A percentile compares a stretch with the other conserved stretches of the same genome.
Evolutionary conservation across 2,888 invertebrate species (phyloP).

Genomic region (Agrotis clavis): DNA sequence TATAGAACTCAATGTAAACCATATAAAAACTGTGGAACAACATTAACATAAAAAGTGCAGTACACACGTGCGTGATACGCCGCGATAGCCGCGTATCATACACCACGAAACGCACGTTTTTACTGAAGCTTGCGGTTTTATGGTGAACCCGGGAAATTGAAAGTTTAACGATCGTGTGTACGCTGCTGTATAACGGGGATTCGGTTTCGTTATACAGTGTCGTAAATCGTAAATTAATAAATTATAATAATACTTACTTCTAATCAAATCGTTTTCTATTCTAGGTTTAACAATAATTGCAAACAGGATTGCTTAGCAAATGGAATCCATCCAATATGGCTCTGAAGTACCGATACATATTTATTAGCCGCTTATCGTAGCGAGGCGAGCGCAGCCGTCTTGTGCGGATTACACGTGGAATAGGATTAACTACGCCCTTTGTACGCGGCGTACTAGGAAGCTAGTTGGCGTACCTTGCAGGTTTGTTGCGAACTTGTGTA

Average conservation of each 20-base stretch:
- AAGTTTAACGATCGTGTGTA: conserved; percentile 50
- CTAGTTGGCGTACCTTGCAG: conserved; percentile 1
- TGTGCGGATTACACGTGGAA: conserved; percentile 42
- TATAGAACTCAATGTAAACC: no score
- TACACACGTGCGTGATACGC: conserved; percentile 43
- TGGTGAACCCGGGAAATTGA: conserved; percentile 43
- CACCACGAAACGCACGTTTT: conserved; percentile 14
- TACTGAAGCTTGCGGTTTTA: conserved; percentile 43
- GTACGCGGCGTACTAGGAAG: conserved; percentile 7
- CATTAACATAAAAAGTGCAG: conserved; percentile 45
- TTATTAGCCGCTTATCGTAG: conserved; percentile 48
- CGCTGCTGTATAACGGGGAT: conserved; percentile 22
- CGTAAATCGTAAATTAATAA: conserved; percentile 35
- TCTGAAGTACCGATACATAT: conserved; percentile 53
- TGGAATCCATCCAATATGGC: conserved; percentile 34
- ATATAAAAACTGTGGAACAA: conserved; percentile 4
- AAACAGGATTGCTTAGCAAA: conserved; percentile 22
- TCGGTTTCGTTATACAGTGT: conserved; percentile 28
- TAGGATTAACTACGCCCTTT: conserved; percentile 46
- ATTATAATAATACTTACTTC: conserved; percentile 15
- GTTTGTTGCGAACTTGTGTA: conserved; percentile 15
- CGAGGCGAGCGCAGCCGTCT: conserved; percentile 13
- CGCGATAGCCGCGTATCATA: conserved; percentile 28
- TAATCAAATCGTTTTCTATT: neutral
- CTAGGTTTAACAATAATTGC: conserved; percentile 1